Evolutionary conservation across 2,113 vertebrate species (phyloP), one percentile per base, ranked within the genome.

Genomic region (Burhinus bistriatus): DNA sequence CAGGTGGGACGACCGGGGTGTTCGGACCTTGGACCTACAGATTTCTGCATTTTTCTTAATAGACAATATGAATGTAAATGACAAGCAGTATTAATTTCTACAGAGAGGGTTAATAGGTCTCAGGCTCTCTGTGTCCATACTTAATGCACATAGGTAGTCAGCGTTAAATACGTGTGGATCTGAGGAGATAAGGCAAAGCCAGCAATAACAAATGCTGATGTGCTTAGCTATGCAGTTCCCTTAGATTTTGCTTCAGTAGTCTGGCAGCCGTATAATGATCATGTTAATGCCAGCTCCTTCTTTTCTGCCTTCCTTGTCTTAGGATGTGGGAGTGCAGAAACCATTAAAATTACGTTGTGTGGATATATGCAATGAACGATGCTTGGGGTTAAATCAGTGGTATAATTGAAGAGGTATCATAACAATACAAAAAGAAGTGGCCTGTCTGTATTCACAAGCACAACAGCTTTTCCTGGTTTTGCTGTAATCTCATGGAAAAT

Each of bases 1-100:
- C 25, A 68, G 18, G 25, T 79, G 32, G 26, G 25, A 71, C 20
- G 9, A 57, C 0, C 0, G 12, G 8, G 17, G 3, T 22, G 10
- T 82, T 84, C 52, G 75, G 26, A 71, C 7, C 15, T 93, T 12
- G 21, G 45, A 70, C 8, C 12, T 85, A 45, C 20, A 87, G 38
- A 66, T 80, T 11, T 61, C 38, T 61, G 29, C 15, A 58, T 84
- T 85, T 65, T 89, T 58, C 11, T 9, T 54, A 44, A 61, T 4
- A 72, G 40, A 54, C 22, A 92, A 5, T 29, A 38, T 26, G 15
- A 29, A 3, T 30, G 52, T 65, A 87, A 87, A 45, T 42, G 81
- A 59, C 5, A 81, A 36, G 14, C 20, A 90, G 11, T 72, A 62
- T 27, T 82, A 40, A 87, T 71, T 85, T 85, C n/a, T 68, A 32